phyloP scores from a whole-genome alignment of 2,113 vertebrate species.

The Brachyhypopomus occidentalis region DNA sequence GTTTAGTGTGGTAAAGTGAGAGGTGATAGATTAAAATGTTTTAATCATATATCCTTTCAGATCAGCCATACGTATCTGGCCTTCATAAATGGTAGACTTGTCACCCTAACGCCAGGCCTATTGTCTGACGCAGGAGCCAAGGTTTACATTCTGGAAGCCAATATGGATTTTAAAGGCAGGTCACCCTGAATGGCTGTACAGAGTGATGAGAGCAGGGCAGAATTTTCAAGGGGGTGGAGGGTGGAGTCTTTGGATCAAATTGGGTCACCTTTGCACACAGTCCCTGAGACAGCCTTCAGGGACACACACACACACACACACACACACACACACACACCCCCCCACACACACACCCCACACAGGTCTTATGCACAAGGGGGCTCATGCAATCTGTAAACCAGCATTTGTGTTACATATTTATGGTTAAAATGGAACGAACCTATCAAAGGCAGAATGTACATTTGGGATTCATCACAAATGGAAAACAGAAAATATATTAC shows the following conservation, averaged over 20 bases:
- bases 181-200: neutral
- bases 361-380: neutral
- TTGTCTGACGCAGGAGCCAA: no score
- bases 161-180: neutral
- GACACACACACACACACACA: constrained; percentile 12
- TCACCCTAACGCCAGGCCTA: no score
- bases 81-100: no score
- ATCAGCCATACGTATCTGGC: no score
- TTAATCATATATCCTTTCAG: no score
- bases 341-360: neutral
- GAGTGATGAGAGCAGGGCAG: neutral
- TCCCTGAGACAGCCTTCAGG: neutral
- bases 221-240: neutral
- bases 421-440: neutral
- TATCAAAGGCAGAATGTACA: neutral
- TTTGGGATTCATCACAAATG: neutral
- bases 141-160: no score
- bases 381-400: neutral
- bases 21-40: no score
- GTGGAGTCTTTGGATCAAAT: neutral
- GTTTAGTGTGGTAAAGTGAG: no score
- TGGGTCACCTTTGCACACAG: constrained; percentile 1
- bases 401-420: constrained; percentile 6
- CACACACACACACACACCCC: constrained; percentile 12
- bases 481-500: no score